Evolutionary conservation across 1,140 invertebrate genomes (phyloP).

Genomic region (Amphibalanus amphitrite): DNA sequence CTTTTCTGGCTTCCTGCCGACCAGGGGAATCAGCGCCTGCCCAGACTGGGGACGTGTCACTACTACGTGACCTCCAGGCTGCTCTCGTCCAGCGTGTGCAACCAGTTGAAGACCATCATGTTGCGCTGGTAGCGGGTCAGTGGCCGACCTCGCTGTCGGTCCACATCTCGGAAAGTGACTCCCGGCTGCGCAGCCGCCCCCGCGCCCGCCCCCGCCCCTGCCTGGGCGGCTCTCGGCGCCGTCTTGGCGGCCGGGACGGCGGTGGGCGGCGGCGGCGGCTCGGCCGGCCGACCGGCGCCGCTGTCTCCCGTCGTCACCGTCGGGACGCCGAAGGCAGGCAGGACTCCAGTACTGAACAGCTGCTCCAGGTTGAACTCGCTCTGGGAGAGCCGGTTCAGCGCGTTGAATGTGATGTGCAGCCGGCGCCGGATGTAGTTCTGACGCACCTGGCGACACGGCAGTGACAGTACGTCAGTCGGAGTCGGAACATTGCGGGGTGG

Average conservation of each 20-base stretch:
- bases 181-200: constrained; percentile 16
- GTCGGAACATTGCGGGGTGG: too few species aligned
- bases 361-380: constrained; percentile 59
- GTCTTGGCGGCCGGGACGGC: neutral
- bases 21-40: too few species aligned
- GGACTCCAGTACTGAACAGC: neutral
- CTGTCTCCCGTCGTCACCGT: neutral
- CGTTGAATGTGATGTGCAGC: constrained; percentile 59
- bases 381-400: constrained; percentile 57
- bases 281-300: neutral
- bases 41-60: too few species aligned
- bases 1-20: too few species aligned
- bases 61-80: constrained; percentile 27
- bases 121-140: constrained; percentile 71
- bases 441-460: constrained; percentile 32
- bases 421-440: constrained; percentile 53
- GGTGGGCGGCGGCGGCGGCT: neutral
- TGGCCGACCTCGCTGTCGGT: constrained; percentile 59
- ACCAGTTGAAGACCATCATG: constrained; percentile 86
- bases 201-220: constrained; percentile 6
- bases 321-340: neutral
- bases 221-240: constrained; percentile 4
- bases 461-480: too few species aligned
- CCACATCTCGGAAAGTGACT: constrained; percentile 48
- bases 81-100: constrained; percentile 59